Conservation (phyloP, 92 coral and sea anemone species). For the Chrysogorgia sp. region DNA sequence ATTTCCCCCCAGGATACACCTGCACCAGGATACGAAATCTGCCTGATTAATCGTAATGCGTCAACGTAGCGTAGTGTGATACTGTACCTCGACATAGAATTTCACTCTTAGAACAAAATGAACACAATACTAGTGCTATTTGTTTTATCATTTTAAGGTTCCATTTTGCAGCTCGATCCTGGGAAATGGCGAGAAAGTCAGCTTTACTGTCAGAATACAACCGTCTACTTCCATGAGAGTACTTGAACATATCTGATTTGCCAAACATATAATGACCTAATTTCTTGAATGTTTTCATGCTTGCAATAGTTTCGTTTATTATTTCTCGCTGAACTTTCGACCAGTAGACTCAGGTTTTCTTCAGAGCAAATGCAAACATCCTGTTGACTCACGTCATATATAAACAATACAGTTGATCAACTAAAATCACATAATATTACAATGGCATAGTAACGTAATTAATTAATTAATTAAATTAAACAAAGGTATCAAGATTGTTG, state of each 20-base stretch:
- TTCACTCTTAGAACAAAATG: not conserved
- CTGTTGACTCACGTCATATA: no score
- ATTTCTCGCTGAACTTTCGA: not conserved
- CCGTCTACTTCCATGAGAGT: conserved; percentile 72
- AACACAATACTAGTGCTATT: not conserved
- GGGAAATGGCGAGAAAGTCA: conserved; percentile 93
- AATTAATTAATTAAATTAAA: no score
- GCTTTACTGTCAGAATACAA: conserved; percentile 85
- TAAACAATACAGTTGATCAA: no score
- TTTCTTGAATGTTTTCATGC: no score
- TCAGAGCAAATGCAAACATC: no score
- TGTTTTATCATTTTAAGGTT: conserved; percentile 63
- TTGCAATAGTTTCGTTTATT: not conserved
- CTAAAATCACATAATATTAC: no score
- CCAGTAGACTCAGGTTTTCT: not conserved
- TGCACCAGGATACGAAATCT: not conserved
- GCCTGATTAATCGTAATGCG: no score
- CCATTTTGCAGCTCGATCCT: conserved; percentile 94
- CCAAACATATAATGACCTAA: no score
- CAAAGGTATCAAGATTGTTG: no score
- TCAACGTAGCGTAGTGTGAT: no score
- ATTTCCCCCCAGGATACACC: no score
- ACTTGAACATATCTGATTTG: not conserved
- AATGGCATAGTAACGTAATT: no score
- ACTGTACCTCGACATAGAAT: not conserved